Conservation (phyloP, 2,113 vertebrate genomes). For the Mus spicilegus region DNA sequence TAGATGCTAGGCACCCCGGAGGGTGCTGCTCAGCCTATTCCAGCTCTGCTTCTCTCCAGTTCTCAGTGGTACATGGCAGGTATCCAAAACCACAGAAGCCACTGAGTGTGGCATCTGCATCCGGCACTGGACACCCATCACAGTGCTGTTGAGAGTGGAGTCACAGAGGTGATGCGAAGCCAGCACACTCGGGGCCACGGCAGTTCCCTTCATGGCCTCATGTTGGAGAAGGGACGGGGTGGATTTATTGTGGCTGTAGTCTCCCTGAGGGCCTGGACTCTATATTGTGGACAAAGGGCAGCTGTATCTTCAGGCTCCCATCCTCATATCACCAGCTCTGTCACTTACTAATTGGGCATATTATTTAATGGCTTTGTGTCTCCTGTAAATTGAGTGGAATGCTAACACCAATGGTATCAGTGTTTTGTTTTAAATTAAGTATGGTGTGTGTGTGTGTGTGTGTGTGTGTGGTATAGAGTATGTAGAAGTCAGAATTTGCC, state of each 20-base stretch:
- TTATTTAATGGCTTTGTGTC: slow-evolving; percentile 18
- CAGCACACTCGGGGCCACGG: neutral
- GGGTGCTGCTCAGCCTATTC: neutral
- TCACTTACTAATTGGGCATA: neutral
- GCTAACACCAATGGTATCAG: neutral
- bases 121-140: neutral
- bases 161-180: neutral
- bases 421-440: neutral
- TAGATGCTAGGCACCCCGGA: neutral
- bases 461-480: too few species aligned
- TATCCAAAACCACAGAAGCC: neutral
- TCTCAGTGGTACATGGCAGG: neutral
- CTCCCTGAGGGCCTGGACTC: neutral
- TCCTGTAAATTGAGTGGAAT: slow-evolving; percentile 4
- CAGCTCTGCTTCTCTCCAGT: neutral
- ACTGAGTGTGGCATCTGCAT: too few species aligned
- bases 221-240: neutral
- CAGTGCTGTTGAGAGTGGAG: neutral
- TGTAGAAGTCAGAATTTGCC: neutral
- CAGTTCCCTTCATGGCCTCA: neutral
- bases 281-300: rapidly evolving
- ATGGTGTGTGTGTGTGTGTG: neutral
- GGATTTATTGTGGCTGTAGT: neutral
- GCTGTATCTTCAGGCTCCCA: neutral
- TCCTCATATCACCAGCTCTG: neutral